Conservation (phyloP, 2,113 vertebrate species). For the Vimba vimba region DNA sequence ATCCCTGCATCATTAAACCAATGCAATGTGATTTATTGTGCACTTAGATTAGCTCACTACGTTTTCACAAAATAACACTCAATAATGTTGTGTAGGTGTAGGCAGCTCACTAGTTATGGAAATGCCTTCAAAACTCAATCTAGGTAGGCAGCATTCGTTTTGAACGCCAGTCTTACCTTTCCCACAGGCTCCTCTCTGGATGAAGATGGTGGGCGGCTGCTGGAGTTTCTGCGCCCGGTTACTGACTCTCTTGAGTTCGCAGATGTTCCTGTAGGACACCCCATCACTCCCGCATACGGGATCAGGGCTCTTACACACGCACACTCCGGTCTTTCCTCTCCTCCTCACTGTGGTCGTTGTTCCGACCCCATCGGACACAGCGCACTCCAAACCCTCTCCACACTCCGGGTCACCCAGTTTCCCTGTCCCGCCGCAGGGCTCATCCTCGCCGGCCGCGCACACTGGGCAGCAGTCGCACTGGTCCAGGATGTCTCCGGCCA, state of each 20-base stretch:
- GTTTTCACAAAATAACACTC: neutral
- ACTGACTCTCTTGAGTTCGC: slow-evolving; percentile 87
- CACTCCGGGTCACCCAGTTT: slow-evolving; percentile 75
- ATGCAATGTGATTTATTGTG: neutral
- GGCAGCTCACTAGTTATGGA: neutral
- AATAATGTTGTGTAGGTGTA: too few species aligned
- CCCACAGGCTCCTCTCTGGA: slow-evolving; percentile 90
- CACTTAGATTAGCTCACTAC: neutral
- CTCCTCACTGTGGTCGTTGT: slow-evolving; percentile 81
- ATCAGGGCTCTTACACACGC: slow-evolving; percentile 80
- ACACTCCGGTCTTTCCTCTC: slow-evolving; percentile 79
- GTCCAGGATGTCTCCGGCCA: slow-evolving; percentile 77
- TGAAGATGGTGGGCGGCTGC: slow-evolving; percentile 85
- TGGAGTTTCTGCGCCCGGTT: slow-evolving; percentile 74
- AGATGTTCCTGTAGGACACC: slow-evolving; percentile 85
- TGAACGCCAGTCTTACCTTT: slow-evolving; percentile 74
- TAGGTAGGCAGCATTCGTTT: neutral
- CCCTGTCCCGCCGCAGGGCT: slow-evolving; percentile 76
- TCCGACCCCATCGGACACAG: slow-evolving; percentile 74
- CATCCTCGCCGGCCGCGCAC: slow-evolving; percentile 86
- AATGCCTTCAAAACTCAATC: neutral
- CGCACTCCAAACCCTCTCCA: slow-evolving; percentile 84
- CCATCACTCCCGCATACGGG: slow-evolving; percentile 93
- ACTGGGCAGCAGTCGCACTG: slow-evolving; percentile 88
- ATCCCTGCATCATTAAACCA: neutral